These are phyloP conservation scores for Anolis carolinensis DNA, from an alignment of 2,113 vertebrate species.

Conservation along the genomic window DNA sequence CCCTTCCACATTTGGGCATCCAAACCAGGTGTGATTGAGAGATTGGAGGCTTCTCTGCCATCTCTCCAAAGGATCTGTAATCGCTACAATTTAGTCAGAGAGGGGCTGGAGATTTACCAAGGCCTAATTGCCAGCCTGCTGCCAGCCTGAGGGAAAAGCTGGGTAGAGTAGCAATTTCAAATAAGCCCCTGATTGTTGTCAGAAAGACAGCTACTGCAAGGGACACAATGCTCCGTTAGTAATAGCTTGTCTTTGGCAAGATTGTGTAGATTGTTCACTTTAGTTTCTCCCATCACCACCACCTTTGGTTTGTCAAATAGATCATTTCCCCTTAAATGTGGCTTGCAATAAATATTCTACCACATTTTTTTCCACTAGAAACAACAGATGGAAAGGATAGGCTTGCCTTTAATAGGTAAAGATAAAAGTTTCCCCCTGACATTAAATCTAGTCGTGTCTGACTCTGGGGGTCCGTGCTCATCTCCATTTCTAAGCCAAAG, in stretches of 20 bases:
- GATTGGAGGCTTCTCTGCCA: neutral
- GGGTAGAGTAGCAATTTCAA: neutral
- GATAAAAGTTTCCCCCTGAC: too few species aligned
- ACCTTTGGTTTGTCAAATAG: neutral
- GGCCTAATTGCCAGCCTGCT: constrained; percentile 5
- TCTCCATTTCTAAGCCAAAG: too few species aligned
- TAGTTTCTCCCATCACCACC: neutral
- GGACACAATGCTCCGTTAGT: neutral
- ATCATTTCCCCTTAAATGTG: neutral
- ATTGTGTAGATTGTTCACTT: neutral
- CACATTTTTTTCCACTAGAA: constrained; percentile 55
- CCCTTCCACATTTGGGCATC: neutral
- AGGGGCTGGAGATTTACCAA: constrained; percentile 2
- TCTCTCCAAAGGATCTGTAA: neutral
- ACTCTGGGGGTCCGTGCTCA: too few species aligned
- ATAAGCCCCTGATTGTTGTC: neutral
- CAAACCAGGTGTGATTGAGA: neutral
- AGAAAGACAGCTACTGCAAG: neutral
- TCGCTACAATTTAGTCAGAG: neutral
- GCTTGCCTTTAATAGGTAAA: neutral
- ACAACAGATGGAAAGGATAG: constrained; percentile 13
- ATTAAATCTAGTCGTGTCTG: too few species aligned
- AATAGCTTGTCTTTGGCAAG: neutral
- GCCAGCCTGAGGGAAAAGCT: neutral
- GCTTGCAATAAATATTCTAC: neutral